Conservation (phyloP, 2,888 invertebrate genomes). For the Drosophila fungiperda region DNA sequence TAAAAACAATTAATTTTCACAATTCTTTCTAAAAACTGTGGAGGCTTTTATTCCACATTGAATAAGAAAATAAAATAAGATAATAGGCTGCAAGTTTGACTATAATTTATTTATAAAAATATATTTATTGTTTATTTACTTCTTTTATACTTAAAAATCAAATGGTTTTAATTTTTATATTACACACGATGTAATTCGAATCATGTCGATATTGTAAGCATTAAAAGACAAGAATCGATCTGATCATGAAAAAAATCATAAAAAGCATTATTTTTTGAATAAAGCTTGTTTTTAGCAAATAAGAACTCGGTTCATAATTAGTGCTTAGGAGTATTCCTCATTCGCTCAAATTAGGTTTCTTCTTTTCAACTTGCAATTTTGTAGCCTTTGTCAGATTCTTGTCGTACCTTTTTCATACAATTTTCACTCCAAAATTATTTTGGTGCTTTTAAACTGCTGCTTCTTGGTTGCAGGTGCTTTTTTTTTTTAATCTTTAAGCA, state of each 20-base stretch:
- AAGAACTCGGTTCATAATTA: background rate
- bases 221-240: too few species aligned
- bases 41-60: background rate
- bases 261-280: background rate
- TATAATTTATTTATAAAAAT: background rate
- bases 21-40: too few species aligned
- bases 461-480: slow-evolving; percentile 22
- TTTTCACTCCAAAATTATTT: slow-evolving; percentile 30
- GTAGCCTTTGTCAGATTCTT: background rate
- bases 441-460: slow-evolving; percentile 20
- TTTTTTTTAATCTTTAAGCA: slow-evolving; percentile 54
- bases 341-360: background rate
- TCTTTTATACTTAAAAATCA: background rate
- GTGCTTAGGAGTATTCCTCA: background rate
- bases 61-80: background rate
- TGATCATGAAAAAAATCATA: background rate
- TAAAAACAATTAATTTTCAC: background rate
- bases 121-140: background rate
- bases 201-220: too few species aligned
- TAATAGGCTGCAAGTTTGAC: background rate
- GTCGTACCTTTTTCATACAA: slow-evolving; percentile 15
- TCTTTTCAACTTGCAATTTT: background rate
- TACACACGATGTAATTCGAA: too few species aligned
- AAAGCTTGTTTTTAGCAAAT: background rate
- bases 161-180: background rate